phyloP scores from a whole-genome alignment of 2,888 invertebrate species.

The Andrena dorsata region DNA sequence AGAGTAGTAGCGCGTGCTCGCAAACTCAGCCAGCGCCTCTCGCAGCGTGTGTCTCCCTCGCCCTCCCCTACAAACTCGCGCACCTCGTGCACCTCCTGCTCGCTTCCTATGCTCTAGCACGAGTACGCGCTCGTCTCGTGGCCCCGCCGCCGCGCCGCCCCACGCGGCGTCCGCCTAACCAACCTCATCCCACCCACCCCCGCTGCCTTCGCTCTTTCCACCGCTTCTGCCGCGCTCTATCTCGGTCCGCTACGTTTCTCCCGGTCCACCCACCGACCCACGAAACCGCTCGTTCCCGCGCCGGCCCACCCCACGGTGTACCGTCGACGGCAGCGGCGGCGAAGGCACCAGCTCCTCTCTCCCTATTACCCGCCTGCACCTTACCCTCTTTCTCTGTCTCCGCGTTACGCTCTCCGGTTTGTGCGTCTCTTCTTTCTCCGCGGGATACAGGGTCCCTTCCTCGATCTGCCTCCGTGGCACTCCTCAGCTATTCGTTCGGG shows the following conservation, averaged over 20 bases:
- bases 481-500: constrained; percentile 27
- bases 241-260: constrained; percentile 61
- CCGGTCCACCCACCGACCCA: constrained; percentile 71
- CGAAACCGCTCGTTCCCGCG: constrained; percentile 72
- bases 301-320: constrained; percentile 55
- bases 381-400: constrained; percentile 30
- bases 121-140: constrained; percentile 51
- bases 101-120: constrained; percentile 50
- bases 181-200: constrained; percentile 47
- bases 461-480: constrained; percentile 7
- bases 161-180: constrained; percentile 59
- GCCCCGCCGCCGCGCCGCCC: constrained; percentile 39
- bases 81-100: constrained; percentile 15
- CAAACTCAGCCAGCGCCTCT: constrained; percentile 73
- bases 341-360: constrained; percentile 46
- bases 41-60: constrained; percentile 55
- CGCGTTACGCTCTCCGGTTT: constrained; percentile 13
- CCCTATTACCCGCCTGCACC: constrained; percentile 53
- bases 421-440: constrained; percentile 33
- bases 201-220: constrained; percentile 42
- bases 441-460: constrained; percentile 3
- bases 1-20: constrained; percentile 77
- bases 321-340: constrained; percentile 6
- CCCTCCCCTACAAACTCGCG: constrained; percentile 7
- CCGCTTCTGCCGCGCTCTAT: constrained; percentile 53